phyloP scores from a whole-genome alignment of 2,797 vertebrate genomes.

The Emys orbicularis region DNA sequence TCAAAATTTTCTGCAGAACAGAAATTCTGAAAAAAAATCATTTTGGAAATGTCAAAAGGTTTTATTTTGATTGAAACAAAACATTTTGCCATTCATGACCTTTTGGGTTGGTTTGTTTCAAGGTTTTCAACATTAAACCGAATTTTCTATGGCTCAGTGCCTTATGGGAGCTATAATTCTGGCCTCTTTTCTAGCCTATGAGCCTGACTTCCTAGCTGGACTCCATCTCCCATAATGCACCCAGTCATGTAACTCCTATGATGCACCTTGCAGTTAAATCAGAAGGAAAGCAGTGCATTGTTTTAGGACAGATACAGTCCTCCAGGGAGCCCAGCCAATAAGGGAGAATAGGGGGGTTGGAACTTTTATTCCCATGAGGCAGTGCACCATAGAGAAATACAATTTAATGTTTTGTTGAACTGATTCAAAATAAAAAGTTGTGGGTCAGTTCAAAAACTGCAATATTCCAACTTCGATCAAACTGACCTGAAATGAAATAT shows the following conservation, averaged over 20 bases:
- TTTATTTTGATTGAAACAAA: background rate
- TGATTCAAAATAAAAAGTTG: background rate
- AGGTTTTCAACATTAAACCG: background rate
- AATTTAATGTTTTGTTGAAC: fast-evolving
- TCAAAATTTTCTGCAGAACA: background rate
- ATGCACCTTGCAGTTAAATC: background rate
- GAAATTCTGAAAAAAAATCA: background rate
- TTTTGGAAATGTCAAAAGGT: background rate
- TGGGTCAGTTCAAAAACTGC: background rate
- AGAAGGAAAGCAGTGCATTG: background rate
- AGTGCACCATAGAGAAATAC: too few relatives aligned
- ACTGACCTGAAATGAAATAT: background rate
- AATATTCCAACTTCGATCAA: background rate
- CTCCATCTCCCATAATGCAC: background rate
- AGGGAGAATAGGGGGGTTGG: background rate
- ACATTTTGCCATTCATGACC: background rate
- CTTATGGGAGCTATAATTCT: background rate
- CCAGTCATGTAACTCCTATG: background rate
- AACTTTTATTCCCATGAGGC: background rate
- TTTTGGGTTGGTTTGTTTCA: background rate
- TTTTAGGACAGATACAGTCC: background rate
- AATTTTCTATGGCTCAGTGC: background rate
- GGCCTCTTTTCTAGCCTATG: background rate
- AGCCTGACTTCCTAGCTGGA: too few relatives aligned
- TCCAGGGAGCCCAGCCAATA: background rate